Evolutionary conservation across 2,113 vertebrate genomes (phyloP).

Genomic region (Ellobius talpinus): DNA sequence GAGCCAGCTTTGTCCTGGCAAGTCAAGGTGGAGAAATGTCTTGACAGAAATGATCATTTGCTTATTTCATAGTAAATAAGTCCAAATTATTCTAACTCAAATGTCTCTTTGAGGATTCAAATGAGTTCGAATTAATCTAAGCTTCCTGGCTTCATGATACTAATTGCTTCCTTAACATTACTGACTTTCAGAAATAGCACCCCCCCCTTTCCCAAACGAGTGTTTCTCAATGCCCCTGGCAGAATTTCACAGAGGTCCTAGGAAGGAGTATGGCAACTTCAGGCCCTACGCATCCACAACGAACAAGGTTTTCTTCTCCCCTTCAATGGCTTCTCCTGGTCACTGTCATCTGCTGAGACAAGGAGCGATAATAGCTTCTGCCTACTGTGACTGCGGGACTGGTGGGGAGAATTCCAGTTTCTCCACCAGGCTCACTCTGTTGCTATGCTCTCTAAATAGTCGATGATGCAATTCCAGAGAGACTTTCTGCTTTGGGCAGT

Average conservation of each 20-base stretch:
- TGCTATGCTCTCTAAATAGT: conserved; percentile 1
- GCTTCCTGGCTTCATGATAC: conserved; percentile 11
- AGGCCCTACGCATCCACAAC: not conserved
- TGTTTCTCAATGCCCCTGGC: conserved; percentile 24
- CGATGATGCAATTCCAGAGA: conserved; percentile 7
- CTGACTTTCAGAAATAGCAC: conserved; percentile 41
- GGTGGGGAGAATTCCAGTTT: conserved; percentile 19
- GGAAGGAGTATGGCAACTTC: not conserved
- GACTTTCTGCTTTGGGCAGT: not conserved
- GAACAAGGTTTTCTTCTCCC: not conserved
- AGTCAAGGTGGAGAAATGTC: conserved; percentile 45
- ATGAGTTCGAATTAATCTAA: conserved; percentile 37
- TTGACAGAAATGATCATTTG: conserved; percentile 56
- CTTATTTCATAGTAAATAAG: conserved; percentile 47
- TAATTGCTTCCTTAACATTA: conserved; percentile 22
- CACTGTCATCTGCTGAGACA: conserved; percentile 27
- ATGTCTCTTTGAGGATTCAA: conserved; percentile 30
- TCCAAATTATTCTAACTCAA: conserved; percentile 29
- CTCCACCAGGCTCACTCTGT: not conserved
- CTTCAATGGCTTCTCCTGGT: not conserved
- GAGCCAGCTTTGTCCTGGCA: conserved; percentile 3
- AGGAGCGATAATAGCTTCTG: not conserved
- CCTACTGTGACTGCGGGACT: not conserved
- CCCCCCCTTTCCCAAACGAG: not conserved
- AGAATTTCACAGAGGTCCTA: not conserved